Conservation (phyloP, 2,888 invertebrate species). For the Sclerodermus sp. region DNA sequence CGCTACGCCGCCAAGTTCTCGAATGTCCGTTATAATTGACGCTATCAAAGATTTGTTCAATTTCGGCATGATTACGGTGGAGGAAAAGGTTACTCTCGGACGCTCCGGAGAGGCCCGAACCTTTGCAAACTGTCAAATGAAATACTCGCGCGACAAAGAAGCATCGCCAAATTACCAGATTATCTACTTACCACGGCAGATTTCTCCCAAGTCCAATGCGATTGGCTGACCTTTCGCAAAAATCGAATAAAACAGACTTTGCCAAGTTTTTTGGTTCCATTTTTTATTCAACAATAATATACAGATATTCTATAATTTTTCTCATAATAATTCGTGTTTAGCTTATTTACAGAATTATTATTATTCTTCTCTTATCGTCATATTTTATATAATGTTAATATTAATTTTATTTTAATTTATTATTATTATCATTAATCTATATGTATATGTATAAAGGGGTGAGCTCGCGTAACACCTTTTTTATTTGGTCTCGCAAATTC, state of each 20-base stretch:
- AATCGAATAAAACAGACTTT: not conserved
- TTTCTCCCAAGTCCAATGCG: no score
- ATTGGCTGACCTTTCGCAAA: no score
- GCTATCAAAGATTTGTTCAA: constrained; percentile 32
- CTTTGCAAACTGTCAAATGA: no score
- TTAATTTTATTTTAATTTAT: no score
- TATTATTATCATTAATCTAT: no score
- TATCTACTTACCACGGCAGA: no score
- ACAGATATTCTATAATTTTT: constrained; percentile 43
- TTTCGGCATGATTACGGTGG: constrained; percentile 20
- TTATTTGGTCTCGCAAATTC: constrained; percentile 31
- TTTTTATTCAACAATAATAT: constrained; percentile 46
- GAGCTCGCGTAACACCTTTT: constrained; percentile 22
- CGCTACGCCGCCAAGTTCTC: constrained; percentile 28
- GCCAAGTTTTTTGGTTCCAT: constrained; percentile 18
- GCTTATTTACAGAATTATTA: constrained; percentile 41
- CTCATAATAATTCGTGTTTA: constrained; percentile 36
- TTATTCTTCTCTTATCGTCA: constrained; percentile 9
- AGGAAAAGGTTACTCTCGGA: no score
- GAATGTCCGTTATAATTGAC: constrained; percentile 35
- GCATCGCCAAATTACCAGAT: no score
- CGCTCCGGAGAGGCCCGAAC: no score
- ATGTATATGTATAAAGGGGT: constrained; percentile 24
- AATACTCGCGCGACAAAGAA: no score
- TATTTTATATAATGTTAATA: no score